Base-by-base conservation (phyloP, 2,888 invertebrate genomes). In the Hofmannophila pseudospretella region DNA sequence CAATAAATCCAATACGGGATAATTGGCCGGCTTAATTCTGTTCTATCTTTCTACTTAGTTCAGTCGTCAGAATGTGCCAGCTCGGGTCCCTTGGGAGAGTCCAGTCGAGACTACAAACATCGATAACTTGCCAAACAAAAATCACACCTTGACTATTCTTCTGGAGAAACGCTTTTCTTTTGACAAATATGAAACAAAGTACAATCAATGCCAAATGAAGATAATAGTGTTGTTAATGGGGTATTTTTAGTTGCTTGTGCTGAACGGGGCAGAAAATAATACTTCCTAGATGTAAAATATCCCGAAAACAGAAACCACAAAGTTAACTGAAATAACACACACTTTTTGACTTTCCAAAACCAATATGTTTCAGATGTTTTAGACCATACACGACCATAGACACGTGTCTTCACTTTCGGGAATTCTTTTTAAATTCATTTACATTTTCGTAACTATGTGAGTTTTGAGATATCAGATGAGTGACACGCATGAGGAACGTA, bases 1-100 rank as follows among this genome's bases (percentile, higher is more conserved):
- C 86, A 86, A 86, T 86, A 86, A 86, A 86, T 86, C 86, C 85
- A 86, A 86, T 86, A 85, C 85, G 86, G 85, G 86, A 86, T 86
- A 86, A 86, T 86, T 86, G 86, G 84, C 80, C 80, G 81, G 85
- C 86, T 86, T 86, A 86, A 86, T 85, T 86, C 84, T 84, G 79
- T 85, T 80, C 86, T 85, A 86, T 86, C 86, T 86, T 84, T 85
- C 85, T 86, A 85, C 86, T 86, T 85, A 84, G 82, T 85, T 82
- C 84, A 85, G 85, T 85, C 84, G 84, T 85, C 84, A 86, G 85
- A 85, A 85, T 85, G 81, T 81, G 86, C 86, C 80, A 73, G 85
- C 79, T 85, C 73, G 77, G 84, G 70, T 68, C 86, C 82, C 86
- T 62, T 53, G 86, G 85, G 86, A 84, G 68, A 58, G 78, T 74